Percentiles rank a stretch among this genome's conserved stretches.
These are phyloP conservation scores for Paramuricea clavata DNA, from an alignment of 92 coral and sea anemone species.

Conservation along the genomic window DNA sequence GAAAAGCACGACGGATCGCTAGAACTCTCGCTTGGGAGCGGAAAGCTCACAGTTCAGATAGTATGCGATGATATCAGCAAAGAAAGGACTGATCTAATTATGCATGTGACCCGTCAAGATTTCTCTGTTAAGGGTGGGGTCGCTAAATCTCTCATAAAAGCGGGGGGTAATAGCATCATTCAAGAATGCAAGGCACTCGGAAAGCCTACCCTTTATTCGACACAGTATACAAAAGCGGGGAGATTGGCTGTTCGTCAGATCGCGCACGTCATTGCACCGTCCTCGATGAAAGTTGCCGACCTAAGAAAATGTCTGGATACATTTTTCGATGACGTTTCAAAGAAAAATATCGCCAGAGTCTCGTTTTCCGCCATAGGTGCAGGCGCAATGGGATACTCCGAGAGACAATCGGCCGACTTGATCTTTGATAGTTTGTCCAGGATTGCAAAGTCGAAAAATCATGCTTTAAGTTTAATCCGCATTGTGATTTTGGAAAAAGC, in stretches of 20 bases:
- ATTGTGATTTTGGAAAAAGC: constrained; percentile 1
- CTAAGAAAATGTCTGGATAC: constrained; percentile 40
- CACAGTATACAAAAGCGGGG: constrained; percentile 54
- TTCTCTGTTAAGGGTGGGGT: constrained; percentile 41
- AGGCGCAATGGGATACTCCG: constrained; percentile 36
- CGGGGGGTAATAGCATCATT: constrained; percentile 36
- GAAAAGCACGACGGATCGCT: too few relatives aligned
- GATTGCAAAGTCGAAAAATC: not conserved
- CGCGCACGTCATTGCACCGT: constrained; percentile 52
- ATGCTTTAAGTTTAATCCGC: not conserved
- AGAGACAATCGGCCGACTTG: constrained; percentile 43
- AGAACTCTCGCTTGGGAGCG: too few relatives aligned
- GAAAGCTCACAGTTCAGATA: constrained; percentile 30
- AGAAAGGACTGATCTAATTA: constrained; percentile 46
- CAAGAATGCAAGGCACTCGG: constrained; percentile 20
- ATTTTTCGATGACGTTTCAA: constrained; percentile 26
- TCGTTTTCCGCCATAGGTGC: constrained; percentile 54
- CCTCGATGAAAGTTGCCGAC: too few relatives aligned
- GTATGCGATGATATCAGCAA: constrained; percentile 57
- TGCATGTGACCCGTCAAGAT: constrained; percentile 40
- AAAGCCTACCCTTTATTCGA: constrained; percentile 18
- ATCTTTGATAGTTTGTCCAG: constrained; percentile 15
- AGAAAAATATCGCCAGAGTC: constrained; percentile 7
- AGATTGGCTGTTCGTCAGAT: constrained; percentile 25
- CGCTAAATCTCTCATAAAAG: constrained; percentile 34